Evolutionary conservation across 2,888 invertebrate genomes (phyloP), one percentile per base, ranked within the genome.

Genomic region (Drosophila longiperda): DNA sequence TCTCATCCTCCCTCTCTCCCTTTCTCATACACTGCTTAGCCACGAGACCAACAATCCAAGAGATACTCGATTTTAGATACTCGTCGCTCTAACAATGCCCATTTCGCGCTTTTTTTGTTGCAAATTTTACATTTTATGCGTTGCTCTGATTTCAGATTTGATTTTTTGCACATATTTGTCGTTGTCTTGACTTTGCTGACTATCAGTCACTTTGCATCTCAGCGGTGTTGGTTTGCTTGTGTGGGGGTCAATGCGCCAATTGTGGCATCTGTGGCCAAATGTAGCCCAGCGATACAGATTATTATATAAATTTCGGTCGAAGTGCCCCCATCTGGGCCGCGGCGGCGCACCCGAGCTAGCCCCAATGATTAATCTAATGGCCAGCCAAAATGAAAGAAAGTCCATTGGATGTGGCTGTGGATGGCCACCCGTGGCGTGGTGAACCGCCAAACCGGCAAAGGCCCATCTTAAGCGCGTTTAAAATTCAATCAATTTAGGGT

Each of bases 401-500:
- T 75, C 72, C 72, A 75, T 54, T 61, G 50, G 58, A 32, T 45
- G 23, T 60, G 38, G 58, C 26, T 40, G 9, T 26, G 26, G 26
- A 29, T 29, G n/a, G 38, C 87, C 50, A 69, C 82, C 87, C 87
- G 84, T 78, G 87, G 84, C 58, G 55, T 20, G 11, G 15, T 32
- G 7, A 12, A 23, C 15, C n/a, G 6, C 26, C 29, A 9, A n/a
- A n/a, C n/a, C 50, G n/a, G 57, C n/a, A 48, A 38, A 23, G 69
- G 66, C 55, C 61, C 54, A 55, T 64, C 71, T 74, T 78, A 78
- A 84, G 62, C 75, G 83, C 79, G 76, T 81, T 86, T 79, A 78
- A 84, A 86, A 86, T 87, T 87, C 82, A 87, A 87, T 88, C 87
- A 88, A 88, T 88, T 69, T 78, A 49, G 66, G 87, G 87, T 87